These are phyloP conservation scores for Nomia melanderi DNA, from an alignment of 1,140 invertebrate species.

Conservation along the genomic window DNA sequence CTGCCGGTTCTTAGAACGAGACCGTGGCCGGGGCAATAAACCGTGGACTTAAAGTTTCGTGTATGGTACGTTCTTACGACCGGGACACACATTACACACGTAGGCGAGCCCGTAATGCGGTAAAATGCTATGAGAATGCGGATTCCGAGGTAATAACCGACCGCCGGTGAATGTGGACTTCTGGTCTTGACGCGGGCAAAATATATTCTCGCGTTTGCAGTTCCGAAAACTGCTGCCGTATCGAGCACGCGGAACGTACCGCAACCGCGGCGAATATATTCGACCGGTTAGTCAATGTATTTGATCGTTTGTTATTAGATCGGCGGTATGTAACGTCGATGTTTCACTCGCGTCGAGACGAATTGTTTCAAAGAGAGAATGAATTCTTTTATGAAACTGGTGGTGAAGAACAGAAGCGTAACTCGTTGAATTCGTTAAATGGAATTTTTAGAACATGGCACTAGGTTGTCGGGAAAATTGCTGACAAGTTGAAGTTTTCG, in stretches of 20 bases:
- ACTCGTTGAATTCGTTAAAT: too few species aligned
- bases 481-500: too few species aligned
- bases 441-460: too few species aligned
- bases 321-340: too few species aligned
- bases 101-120: constrained; percentile 30
- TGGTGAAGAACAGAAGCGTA: too few species aligned
- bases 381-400: too few species aligned
- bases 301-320: too few species aligned
- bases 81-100: constrained; percentile 20
- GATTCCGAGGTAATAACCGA: constrained; percentile 40
- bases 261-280: background rate
- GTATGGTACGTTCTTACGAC: constrained; percentile 43
- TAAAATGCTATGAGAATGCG: constrained; percentile 21
- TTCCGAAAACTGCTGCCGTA: background rate
- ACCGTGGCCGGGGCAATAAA: constrained; percentile 34
- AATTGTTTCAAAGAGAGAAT: too few species aligned
- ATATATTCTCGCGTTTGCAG: constrained; percentile 20
- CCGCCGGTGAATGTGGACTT: constrained; percentile 17
- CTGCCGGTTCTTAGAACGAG: constrained; percentile 36
- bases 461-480: too few species aligned
- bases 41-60: constrained; percentile 16
- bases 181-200: constrained; percentile 8
- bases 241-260: background rate
- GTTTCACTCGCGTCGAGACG: too few species aligned
- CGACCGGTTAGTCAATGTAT: background rate